phyloP scores from a whole-genome alignment of 1,140 invertebrate genomes.

The Dysdera silvatica region DNA sequence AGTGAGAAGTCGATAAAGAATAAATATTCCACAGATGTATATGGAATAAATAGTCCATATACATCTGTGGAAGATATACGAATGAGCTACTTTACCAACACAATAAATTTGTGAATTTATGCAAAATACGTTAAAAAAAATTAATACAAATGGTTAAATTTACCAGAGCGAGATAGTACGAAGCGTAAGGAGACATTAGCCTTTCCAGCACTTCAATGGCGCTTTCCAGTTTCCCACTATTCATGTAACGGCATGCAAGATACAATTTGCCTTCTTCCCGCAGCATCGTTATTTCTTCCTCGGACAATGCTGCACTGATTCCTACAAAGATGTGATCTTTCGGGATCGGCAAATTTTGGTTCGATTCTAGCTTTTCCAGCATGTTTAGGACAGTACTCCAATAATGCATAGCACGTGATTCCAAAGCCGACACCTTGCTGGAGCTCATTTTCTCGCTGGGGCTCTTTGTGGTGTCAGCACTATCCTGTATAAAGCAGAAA shows the following conservation, averaged over 20 bases:
- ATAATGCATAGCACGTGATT: conserved; percentile 62
- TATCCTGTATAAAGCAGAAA: too few species aligned
- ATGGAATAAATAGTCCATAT: too few species aligned
- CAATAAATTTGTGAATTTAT: too few species aligned
- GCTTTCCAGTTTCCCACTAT: conserved; percentile 55
- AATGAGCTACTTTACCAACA: too few species aligned
- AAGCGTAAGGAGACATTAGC: conserved; percentile 61
- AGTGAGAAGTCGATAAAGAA: too few species aligned
- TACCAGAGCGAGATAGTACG: conserved; percentile 59
- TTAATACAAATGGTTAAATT: conserved; percentile 17
- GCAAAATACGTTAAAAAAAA: too few species aligned
- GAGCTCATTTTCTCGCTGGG: too few species aligned
- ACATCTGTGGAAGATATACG: too few species aligned
- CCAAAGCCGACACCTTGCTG: conserved; percentile 48
- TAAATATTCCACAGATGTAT: too few species aligned
- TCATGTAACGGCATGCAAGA: conserved; percentile 56
- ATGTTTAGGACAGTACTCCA: conserved; percentile 65
- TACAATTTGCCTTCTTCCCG: conserved; percentile 66
- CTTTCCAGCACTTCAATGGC: conserved; percentile 59
- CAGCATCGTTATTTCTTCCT: conserved; percentile 51
- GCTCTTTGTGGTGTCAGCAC: too few species aligned
- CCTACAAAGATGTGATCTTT: conserved; percentile 40
- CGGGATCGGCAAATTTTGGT: conserved; percentile 47
- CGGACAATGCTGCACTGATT: conserved; percentile 49
- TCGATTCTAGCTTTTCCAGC: conserved; percentile 59